Conservation (phyloP, 2,113 vertebrate species). For the Cephalopterus ornatus region DNA sequence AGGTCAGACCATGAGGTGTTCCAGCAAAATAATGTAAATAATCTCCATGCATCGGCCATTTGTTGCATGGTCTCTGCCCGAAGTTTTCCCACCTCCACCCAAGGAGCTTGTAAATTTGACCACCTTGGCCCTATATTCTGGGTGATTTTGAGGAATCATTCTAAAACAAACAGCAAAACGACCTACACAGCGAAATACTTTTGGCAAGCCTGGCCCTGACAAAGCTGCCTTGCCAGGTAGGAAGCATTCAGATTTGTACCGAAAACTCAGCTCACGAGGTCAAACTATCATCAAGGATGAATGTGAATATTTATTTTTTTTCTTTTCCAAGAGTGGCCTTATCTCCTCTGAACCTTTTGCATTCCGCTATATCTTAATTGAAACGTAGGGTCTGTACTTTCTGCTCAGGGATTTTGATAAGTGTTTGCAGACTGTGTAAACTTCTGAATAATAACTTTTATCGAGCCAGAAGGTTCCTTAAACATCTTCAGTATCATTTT, state of each 20-base stretch:
- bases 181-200: not conserved
- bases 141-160: not conserved
- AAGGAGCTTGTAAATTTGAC: not conserved
- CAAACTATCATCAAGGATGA: slow-evolving; percentile 63
- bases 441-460: slow-evolving; percentile 79
- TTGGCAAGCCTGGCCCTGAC: not conserved
- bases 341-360: slow-evolving; percentile 72
- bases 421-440: slow-evolving; percentile 77
- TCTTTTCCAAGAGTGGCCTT: slow-evolving; percentile 53
- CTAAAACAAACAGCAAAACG: not conserved
- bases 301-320: slow-evolving; percentile 23
- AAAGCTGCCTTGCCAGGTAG: not conserved
- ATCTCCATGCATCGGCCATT: not conserved
- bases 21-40: not conserved
- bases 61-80: not conserved
- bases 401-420: slow-evolving; percentile 81
- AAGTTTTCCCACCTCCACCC: not conserved
- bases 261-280: slow-evolving; percentile 36
- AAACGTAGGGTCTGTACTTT: slow-evolving; percentile 81
- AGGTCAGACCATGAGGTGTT: not conserved
- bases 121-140: not conserved
- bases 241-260: not conserved
- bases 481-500: slow-evolving; percentile 74
- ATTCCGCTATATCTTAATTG: slow-evolving; percentile 76
- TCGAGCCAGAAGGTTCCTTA: slow-evolving; percentile 65